Evolutionary conservation across 2,888 invertebrate species (phyloP), one percentile per base, ranked within the genome.

Genomic region (Eristalis pertinax): DNA sequence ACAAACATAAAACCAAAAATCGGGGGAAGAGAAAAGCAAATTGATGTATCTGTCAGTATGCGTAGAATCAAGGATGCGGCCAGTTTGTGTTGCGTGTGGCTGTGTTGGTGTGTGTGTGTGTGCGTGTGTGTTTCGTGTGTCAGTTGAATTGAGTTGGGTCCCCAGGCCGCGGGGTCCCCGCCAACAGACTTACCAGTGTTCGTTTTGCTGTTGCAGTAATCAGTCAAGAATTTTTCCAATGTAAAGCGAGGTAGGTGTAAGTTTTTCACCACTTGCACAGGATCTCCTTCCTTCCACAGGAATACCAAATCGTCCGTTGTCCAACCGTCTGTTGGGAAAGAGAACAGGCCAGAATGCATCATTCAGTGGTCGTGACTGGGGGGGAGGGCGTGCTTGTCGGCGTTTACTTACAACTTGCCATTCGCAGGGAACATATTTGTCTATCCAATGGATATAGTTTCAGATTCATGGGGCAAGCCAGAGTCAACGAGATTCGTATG

Each of bases 391-490:
- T 22, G 38, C 15, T 38, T 64, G 29, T 24, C 15, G 56, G 15
- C 43, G 11, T 41, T n/a, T 78, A 97, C 98, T 98, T 94, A 99
- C 98, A 99, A 93, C 98, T 99, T 90, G 98, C 98, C 97, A 99
- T 98, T 91, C 97, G 95, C 89, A 99, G 95, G 75, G 98, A 97
- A 94, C 99, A 99, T 86, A 97, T 96, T 94, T 99, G 99, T 91
- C 97, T 96, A 94, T 99, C 99, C 93, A 99, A 94, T 7, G 99
- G 99, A 94, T 99, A 99, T 89, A 99, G 95, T 94, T 98, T 98
- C 91, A 99, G 94, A 93, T 98, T 97, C 99, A 99, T 99, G 84
- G 99, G 99, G 92, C 99, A 99, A 77, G 98, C 97, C 90, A 99
- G 95, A 72, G 98, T 98, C 91, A 99, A 94, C 56, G 99, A 99